phyloP scores from a whole-genome alignment of 2,113 vertebrate species.

The Oreochromis aureus region DNA sequence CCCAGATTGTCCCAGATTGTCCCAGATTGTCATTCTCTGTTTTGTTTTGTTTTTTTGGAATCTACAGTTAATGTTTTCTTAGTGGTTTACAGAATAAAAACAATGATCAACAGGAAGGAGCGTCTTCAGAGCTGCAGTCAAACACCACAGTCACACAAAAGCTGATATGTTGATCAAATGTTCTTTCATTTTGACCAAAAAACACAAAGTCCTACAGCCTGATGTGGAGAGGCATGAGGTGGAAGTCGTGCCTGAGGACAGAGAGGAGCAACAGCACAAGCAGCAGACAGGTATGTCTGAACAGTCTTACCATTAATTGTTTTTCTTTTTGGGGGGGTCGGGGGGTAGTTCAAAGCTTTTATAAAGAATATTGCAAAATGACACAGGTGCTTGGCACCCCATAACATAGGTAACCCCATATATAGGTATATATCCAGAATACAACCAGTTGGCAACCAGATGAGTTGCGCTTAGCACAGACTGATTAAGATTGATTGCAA shows the following conservation, averaged over 20 bases:
- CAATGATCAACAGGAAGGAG: not conserved
- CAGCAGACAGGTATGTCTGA: not conserved
- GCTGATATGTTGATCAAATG: not conserved
- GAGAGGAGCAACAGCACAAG: not conserved
- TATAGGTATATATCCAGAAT: not conserved
- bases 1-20: not conserved
- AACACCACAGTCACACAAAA: not conserved
- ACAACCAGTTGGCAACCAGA: not conserved
- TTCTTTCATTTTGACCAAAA: not conserved
- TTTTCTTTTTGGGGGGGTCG: not conserved
- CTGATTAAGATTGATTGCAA: not conserved
- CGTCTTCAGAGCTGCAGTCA: not conserved
- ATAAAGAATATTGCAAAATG: not conserved
- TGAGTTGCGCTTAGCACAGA: not conserved
- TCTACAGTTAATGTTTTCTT: not conserved
- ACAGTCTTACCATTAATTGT: not conserved
- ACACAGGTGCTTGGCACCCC: not conserved
- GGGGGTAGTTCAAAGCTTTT: not conserved
- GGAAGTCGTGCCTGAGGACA: not conserved
- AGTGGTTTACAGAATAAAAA: not conserved
- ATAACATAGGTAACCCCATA: not conserved
- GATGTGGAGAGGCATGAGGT: not conserved
- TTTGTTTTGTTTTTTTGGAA: not conserved
- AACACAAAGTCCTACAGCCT: not conserved
- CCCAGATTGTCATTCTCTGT: not conserved